These are phyloP conservation scores for Catostomus latipinnis DNA, from an alignment of 2,797 vertebrate species.

Conservation along the genomic window DNA sequence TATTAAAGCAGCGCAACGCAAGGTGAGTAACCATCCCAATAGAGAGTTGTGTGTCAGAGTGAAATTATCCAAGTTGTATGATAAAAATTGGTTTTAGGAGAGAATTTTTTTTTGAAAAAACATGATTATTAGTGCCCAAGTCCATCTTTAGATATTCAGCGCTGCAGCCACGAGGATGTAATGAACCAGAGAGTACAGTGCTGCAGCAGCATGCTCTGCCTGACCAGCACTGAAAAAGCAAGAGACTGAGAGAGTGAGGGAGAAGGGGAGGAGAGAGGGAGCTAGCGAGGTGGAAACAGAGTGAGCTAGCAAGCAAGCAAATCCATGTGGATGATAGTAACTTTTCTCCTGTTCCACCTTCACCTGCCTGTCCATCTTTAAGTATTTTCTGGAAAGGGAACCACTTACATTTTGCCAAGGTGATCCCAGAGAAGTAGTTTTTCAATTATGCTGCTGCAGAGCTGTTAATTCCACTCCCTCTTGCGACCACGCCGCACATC, in stretches of 20 bases:
- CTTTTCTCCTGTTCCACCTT: slow-evolving; percentile 67
- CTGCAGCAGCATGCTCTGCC: slow-evolving; percentile 78
- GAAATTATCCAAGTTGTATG: slow-evolving; percentile 29
- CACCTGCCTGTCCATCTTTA: slow-evolving; percentile 66
- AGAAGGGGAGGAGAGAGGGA: slow-evolving; percentile 16
- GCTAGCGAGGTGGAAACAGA: slow-evolving; percentile 19
- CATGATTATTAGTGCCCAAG: slow-evolving; percentile 72
- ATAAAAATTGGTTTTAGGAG: not conserved
- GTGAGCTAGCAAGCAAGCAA: slow-evolving; percentile 68
- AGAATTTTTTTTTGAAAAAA: not conserved
- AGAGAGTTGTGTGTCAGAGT: slow-evolving; percentile 61
- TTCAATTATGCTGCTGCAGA: slow-evolving; percentile 72
- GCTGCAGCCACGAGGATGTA: slow-evolving; percentile 78
- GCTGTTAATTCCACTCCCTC: slow-evolving; percentile 75
- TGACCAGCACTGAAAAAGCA: slow-evolving; percentile 69
- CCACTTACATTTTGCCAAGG: slow-evolving; percentile 55
- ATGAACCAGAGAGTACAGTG: slow-evolving; percentile 76
- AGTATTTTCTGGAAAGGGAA: slow-evolving; percentile 24
- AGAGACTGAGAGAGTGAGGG: slow-evolving; percentile 66
- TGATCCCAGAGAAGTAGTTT: slow-evolving; percentile 75
- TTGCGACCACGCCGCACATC: slow-evolving; percentile 65
- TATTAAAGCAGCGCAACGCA: slow-evolving; percentile 36
- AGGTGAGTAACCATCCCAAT: slow-evolving; percentile 65
- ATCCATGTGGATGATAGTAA: slow-evolving; percentile 78
- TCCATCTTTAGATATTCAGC: slow-evolving; percentile 74